Conservation (phyloP, 2,888 invertebrate genomes). For the Drosophila affinis region DNA sequence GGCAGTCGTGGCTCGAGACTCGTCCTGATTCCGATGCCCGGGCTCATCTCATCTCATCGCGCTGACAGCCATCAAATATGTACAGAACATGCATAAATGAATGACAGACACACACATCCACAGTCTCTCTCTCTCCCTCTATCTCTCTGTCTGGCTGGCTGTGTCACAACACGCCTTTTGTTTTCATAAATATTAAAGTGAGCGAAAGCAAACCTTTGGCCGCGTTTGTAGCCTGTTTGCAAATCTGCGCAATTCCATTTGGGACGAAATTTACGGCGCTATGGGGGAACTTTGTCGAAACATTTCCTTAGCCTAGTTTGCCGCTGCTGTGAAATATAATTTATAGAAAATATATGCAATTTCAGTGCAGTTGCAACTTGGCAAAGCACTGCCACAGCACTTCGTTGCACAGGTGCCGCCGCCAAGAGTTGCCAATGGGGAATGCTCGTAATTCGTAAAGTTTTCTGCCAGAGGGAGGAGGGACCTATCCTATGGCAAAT, state of each 20-base stretch:
- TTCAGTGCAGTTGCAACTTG: constrained; percentile 18
- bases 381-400: constrained; percentile 19
- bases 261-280: constrained; percentile 14
- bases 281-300: constrained; percentile 35
- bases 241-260: constrained; percentile 43
- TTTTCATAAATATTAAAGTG: constrained; percentile 73
- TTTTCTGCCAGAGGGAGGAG: constrained; percentile 31
- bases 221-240: constrained; percentile 5
- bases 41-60: constrained; percentile 23
- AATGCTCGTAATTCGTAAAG: constrained; percentile 56
- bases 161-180: constrained; percentile 50
- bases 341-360: constrained; percentile 52
- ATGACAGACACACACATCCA: constrained; percentile 48
- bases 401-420: constrained; percentile 25
- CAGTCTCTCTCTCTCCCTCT: not conserved
- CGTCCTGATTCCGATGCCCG: constrained; percentile 23
- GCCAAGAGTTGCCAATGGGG: constrained; percentile 27
- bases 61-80: constrained; percentile 75
- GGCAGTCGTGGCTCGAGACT: constrained; percentile 6
- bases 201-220: constrained; percentile 51
- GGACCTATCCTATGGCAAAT: constrained; percentile 32
- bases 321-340: constrained; percentile 41
- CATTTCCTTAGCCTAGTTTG: constrained; percentile 54
- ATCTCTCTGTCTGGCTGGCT: not conserved
- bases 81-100: constrained; percentile 71